These are phyloP conservation scores for Salvelinus sp. DNA, from an alignment of 2,113 vertebrate genomes.

Conservation along the genomic window DNA sequence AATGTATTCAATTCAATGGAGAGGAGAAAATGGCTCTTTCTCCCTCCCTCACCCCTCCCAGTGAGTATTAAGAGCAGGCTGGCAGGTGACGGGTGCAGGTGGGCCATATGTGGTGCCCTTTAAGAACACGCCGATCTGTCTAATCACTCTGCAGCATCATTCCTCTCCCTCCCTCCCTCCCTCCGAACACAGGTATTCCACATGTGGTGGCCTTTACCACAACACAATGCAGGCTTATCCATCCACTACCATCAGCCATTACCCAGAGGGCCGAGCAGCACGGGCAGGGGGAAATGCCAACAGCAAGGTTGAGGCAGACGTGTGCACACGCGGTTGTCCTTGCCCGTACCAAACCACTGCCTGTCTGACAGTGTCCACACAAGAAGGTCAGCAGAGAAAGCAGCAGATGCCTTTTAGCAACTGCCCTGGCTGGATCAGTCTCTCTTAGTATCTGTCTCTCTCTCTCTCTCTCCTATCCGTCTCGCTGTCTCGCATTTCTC, in stretches of 20 bases:
- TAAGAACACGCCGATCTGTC: neutral
- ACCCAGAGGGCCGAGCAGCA: constrained; percentile 17
- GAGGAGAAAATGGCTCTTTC: too few relatives aligned
- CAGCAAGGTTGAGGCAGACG: neutral
- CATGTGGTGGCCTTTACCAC: too few relatives aligned
- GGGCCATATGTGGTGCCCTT: neutral
- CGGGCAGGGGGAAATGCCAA: constrained; percentile 13
- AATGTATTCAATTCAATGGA: too few relatives aligned
- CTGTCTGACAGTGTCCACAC: too few relatives aligned
- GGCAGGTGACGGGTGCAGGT: neutral
- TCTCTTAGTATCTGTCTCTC: neutral
- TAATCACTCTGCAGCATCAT: neutral
- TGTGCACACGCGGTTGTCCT: too few relatives aligned
- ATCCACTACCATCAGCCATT: constrained; percentile 5
- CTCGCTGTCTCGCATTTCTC: too few relatives aligned
- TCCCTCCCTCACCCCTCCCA: neutral
- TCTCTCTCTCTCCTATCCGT: too few relatives aligned
- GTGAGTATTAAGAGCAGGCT: too few relatives aligned
- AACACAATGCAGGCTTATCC: too few relatives aligned
- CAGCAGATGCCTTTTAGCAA: neutral
- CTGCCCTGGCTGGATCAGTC: neutral
- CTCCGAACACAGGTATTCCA: neutral
- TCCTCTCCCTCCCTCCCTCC: too few relatives aligned
- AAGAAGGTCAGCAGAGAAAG: too few relatives aligned
- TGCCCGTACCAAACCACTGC: too few relatives aligned